Percentiles rank a stretch among this genome's conserved stretches.
Evolutionary conservation across 2,888 invertebrate species (phyloP).

Genomic region (Calliphora vomitoria): DNA sequence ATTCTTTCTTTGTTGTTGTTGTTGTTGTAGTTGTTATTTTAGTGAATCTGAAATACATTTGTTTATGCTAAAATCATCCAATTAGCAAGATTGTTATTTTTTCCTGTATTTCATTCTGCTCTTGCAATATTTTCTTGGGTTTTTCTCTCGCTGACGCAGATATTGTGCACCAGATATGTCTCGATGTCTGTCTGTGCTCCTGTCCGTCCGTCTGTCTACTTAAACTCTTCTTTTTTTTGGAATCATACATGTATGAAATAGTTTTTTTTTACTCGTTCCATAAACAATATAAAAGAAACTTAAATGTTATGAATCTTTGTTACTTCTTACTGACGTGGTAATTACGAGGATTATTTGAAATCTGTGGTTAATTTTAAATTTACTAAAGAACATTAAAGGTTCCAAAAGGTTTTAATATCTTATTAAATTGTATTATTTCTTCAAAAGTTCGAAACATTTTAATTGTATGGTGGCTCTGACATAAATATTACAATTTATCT

Average conservation of each 20-base stretch:
- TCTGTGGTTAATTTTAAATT: not conserved
- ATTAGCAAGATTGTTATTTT: conserved; percentile 85
- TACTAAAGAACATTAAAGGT: too few species aligned
- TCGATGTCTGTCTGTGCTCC: conserved; percentile 47
- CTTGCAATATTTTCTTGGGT: conserved; percentile 67
- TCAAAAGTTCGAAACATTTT: too few species aligned
- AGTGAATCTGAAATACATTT: conserved; percentile 82
- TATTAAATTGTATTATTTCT: not conserved
- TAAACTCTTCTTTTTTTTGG: conserved; percentile 27
- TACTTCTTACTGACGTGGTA: not conserved
- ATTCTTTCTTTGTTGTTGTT: not conserved
- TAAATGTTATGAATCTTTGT: conserved; percentile 65
- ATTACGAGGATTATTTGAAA: conserved; percentile 13
- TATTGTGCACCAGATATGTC: conserved; percentile 68
- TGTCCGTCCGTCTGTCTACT: conserved; percentile 64
- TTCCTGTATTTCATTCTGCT: conserved; percentile 81
- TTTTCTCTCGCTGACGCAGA: conserved; percentile 57
- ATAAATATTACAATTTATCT: too few species aligned
- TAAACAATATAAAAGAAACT: conserved; percentile 56
- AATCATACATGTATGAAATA: conserved; percentile 60
- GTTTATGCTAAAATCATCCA: conserved; percentile 85
- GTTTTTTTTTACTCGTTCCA: conserved; percentile 58
- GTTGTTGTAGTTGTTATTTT: conserved; percentile 40
- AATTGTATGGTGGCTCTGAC: too few species aligned
- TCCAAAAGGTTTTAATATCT: too few species aligned